Evolutionary conservation across 2,113 vertebrate genomes (phyloP).

Genomic region (Proteles cristata): DNA sequence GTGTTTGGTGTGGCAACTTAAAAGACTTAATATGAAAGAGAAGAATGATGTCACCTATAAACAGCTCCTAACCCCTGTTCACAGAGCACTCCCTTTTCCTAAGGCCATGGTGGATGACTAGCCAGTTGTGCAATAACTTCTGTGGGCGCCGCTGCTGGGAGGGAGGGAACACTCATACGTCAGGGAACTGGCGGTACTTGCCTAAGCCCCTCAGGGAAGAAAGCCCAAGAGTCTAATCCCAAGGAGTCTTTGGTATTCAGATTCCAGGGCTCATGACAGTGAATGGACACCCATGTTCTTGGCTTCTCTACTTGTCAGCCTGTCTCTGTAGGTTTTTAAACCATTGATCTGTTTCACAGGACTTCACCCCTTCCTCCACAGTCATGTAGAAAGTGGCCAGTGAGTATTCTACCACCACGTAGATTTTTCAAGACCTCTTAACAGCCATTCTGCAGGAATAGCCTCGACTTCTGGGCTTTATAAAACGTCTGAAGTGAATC

Average conservation of each 20-base stretch:
- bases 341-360: not conserved
- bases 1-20: not conserved
- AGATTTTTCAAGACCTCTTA: not conserved
- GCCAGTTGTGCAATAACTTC: not conserved
- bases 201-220: not conserved
- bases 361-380: not conserved
- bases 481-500: not conserved
- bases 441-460: not conserved
- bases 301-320: not conserved
- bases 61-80: not conserved
- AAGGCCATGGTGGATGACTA: not conserved
- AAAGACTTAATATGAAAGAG: not conserved
- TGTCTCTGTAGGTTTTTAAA: not conserved
- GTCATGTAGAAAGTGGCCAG: not conserved
- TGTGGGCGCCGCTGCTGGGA: not conserved
- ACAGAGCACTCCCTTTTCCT: not conserved
- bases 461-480: not conserved
- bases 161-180: not conserved
- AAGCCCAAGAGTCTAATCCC: not conserved
- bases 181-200: not conserved
- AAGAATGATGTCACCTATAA: not conserved
- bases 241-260: not conserved
- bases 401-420: not conserved
- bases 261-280: not conserved
- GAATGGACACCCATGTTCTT: fast-evolving